Conservation (phyloP, 2,797 vertebrate species). For the Rhynchotus rufescens region DNA sequence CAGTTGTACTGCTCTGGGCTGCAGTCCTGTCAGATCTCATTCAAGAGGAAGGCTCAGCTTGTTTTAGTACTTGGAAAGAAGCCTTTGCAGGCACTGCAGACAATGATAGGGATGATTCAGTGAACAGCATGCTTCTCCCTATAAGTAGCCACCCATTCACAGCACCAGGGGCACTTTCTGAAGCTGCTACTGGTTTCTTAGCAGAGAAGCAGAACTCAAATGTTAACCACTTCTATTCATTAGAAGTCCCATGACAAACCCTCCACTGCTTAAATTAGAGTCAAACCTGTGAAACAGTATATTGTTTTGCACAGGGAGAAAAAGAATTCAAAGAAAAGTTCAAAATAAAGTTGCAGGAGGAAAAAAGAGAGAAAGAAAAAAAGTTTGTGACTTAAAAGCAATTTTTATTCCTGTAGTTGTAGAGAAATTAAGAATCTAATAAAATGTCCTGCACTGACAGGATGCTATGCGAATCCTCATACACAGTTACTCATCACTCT, state of each 20-base stretch:
- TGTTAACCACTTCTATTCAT: neutral
- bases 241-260: neutral
- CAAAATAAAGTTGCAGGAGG: neutral
- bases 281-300: neutral
- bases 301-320: neutral
- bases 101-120: neutral
- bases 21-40: slow-evolving; percentile 13
- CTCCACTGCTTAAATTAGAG: neutral
- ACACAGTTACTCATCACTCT: neutral
- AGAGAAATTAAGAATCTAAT: neutral
- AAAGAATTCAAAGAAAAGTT: neutral
- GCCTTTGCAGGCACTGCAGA: neutral
- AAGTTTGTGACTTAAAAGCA: neutral
- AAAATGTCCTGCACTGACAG: neutral
- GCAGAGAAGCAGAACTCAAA: neutral
- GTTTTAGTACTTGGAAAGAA: neutral
- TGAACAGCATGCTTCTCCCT: neutral
- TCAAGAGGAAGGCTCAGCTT: neutral
- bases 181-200: neutral
- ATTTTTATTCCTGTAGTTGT: neutral
- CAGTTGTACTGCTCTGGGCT: slow-evolving; percentile 18
- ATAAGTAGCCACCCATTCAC: neutral
- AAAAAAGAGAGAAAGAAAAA: neutral
- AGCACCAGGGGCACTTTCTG: neutral
- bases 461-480: neutral